These are phyloP conservation scores for Xylota segnis DNA, from an alignment of 2,888 invertebrate species.

Conservation along the genomic window DNA sequence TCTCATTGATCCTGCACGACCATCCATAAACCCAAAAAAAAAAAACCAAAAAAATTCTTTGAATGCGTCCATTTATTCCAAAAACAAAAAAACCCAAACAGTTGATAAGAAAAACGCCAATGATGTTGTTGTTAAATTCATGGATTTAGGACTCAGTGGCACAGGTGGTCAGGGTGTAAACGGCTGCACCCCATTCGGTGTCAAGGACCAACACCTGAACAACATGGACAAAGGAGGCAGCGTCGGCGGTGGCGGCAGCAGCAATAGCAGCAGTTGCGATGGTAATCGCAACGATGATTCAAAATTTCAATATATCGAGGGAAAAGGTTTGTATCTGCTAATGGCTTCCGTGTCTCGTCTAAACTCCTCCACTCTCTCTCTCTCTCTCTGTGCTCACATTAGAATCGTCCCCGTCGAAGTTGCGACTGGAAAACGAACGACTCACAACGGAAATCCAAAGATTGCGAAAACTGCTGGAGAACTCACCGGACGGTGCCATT, in stretches of 20 bases:
- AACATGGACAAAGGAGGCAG: slow-evolving; percentile 66
- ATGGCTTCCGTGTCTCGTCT: slow-evolving; percentile 10
- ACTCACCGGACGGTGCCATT: slow-evolving; percentile 87
- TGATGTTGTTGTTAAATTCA: slow-evolving; percentile 82
- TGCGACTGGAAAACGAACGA: slow-evolving; percentile 90
- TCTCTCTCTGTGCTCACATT: slow-evolving; percentile 3
- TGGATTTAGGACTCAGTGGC: slow-evolving; percentile 79
- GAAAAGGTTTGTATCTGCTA: slow-evolving; percentile 77
- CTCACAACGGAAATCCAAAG: slow-evolving; percentile 85
- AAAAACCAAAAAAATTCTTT: slow-evolving; percentile 40
- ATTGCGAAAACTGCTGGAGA: slow-evolving; percentile 85
- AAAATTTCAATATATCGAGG: slow-evolving; percentile 80
- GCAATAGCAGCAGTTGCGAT: slow-evolving; percentile 80
- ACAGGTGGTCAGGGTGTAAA: slow-evolving; percentile 73
- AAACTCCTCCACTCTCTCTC: not conserved
- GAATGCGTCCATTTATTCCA: slow-evolving; percentile 54
- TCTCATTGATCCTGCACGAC: slow-evolving; percentile 74
- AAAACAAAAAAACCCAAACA: slow-evolving; percentile 61
- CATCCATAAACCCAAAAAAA: slow-evolving; percentile 55
- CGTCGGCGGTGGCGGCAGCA: slow-evolving; percentile 55
- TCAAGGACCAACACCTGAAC: slow-evolving; percentile 60
- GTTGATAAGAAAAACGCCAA: slow-evolving; percentile 83
- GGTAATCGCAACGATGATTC: slow-evolving; percentile 82
- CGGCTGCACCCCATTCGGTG: slow-evolving; percentile 74
- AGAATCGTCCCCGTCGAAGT: slow-evolving; percentile 79